Evolutionary conservation across 2,797 vertebrate genomes (phyloP), one percentile per base, ranked within the genome.

Genomic region (Cynodonichthys magdalenae): DNA sequence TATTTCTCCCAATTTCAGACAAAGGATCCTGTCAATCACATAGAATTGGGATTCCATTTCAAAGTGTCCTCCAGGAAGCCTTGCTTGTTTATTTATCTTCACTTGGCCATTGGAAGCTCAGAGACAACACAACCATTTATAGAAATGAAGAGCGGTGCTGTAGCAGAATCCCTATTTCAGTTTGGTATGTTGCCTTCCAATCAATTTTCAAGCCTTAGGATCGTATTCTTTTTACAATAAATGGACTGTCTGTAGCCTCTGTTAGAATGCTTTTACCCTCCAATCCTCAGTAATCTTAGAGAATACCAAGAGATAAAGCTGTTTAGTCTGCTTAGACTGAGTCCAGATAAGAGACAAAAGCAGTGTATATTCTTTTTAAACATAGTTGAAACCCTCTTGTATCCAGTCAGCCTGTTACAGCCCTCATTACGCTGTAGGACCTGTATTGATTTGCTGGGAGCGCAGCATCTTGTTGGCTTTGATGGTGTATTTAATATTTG

Each of bases 371-470:
- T 79, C 42, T 70, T 69, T 71, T 8, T 53, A 68, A 49, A 63
- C 52, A 44, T 39, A 63, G 20, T 44, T 72, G 66, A 75, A 83
- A 77, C 58, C 34, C 62, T 71, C 67, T 52, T 36, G 59, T 6
- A 69, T 75, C 78, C 65, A 67, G 64, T 63, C 65, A 54, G 64
- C 77, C 59, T 73, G 67, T 75, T 63, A 46, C 66, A 63, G 55
- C 54, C 41, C 64, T 69, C 79, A 65, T 75, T 80, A 74, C 53
- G 46, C 71, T 53, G 66, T 3, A 60, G 69, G 64, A 71, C 45
- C 60, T 10, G 48, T 74, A 84, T 71, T 69, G 85, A 89, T 86
- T 71, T 74, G 59, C 59, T 61, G 46, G 59, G 61, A 77, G 62
- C 53, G n/a, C 39, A 41, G 50, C 50, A 44, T 65, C 63, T 67